Conservation (phyloP, 1,140 invertebrate species). For the Triops cancriformis region DNA sequence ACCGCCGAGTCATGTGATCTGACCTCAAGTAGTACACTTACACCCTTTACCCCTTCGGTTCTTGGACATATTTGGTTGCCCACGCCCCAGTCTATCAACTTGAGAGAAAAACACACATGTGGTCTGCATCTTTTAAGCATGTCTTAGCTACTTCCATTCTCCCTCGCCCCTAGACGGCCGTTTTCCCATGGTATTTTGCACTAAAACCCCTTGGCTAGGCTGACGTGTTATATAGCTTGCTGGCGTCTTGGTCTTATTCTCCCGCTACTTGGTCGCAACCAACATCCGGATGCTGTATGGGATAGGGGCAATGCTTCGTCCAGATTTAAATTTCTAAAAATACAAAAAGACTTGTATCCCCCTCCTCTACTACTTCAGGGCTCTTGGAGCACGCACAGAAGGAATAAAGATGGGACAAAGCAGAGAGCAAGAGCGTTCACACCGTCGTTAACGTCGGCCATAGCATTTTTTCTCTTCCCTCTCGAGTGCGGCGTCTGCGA, state of each 20-base stretch:
- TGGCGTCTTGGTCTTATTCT: neutral
- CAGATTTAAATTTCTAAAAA: slow-evolving; percentile 11
- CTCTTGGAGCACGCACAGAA: slow-evolving; percentile 3
- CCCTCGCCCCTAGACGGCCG: neutral
- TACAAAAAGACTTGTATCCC: neutral
- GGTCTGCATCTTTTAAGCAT: slow-evolving; percentile 7
- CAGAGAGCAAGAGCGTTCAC: slow-evolving; percentile 4
- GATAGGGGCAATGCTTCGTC: neutral
- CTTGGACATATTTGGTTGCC: neutral
- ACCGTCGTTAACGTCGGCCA: neutral
- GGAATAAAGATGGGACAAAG: neutral
- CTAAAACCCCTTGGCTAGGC: neutral
- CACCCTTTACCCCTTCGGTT: neutral
- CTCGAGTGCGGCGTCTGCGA: neutral
- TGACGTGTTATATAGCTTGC: neutral
- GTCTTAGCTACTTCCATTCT: neutral
- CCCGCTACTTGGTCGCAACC: neutral
- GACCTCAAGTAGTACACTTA: slow-evolving; percentile 13
- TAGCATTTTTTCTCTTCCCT: neutral
- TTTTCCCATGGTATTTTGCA: slow-evolving; percentile 3
- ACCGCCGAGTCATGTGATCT: slow-evolving; percentile 8
- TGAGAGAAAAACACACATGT: slow-evolving; percentile 14
- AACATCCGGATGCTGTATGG: slow-evolving; percentile 7
- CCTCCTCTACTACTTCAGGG: neutral
- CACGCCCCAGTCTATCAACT: neutral